A percentile compares a stretch with the other conserved stretches of the same genome.
phyloP scores from a whole-genome alignment of 2,113 vertebrate genomes.

The Hassar affinis region DNA sequence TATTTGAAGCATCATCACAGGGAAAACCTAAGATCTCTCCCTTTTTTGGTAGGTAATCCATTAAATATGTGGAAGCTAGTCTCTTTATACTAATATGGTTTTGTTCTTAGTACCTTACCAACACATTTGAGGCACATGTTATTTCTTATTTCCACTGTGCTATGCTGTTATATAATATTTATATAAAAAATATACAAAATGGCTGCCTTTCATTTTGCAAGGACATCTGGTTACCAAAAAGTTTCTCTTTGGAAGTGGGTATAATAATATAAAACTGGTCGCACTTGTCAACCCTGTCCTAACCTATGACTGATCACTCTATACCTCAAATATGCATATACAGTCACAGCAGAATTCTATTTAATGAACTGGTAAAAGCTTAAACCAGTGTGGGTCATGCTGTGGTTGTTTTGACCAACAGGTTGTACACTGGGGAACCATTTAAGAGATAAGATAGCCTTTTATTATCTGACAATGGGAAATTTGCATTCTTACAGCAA shows the following conservation, averaged over 20 bases:
- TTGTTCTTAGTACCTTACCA: neutral
- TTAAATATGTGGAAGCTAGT: neutral
- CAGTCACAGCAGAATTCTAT: neutral
- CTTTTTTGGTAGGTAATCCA: neutral
- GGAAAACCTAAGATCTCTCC: neutral
- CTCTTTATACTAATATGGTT: neutral
- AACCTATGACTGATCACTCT: neutral
- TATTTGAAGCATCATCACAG: conserved; percentile 43
- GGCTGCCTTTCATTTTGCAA: neutral
- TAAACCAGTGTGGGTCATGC: neutral
- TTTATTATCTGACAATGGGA: too few relatives aligned
- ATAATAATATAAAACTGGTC: neutral
- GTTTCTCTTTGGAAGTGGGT: neutral
- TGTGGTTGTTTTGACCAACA: neutral
- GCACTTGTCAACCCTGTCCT: neutral
- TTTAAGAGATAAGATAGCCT: conserved; percentile 1
- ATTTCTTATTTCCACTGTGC: neutral
- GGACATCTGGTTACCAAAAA: neutral
- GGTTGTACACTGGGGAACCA: neutral
- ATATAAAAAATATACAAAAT: neutral
- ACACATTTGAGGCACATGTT: neutral
- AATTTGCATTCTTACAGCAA: too few relatives aligned
- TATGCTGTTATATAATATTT: neutral
- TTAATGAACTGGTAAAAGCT: conserved; percentile 8
- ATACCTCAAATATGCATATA: conserved; percentile 4